Conservation (phyloP, 2,888 invertebrate species). For the Drosophila mercatorum region DNA sequence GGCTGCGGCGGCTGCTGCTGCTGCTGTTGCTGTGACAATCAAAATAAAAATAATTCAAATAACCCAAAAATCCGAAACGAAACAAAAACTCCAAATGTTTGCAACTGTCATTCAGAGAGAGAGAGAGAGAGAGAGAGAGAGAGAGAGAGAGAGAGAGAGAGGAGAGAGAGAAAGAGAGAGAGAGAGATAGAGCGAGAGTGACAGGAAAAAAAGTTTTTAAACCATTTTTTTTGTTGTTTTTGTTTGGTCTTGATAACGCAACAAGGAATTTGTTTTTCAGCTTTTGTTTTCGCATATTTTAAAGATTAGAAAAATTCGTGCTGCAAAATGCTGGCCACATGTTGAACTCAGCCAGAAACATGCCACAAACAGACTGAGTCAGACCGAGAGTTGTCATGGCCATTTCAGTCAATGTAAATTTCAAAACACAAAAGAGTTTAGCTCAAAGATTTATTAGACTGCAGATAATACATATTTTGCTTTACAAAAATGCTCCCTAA, state of each 20-base stretch:
- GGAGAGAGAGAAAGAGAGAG: slow-evolving; percentile 7
- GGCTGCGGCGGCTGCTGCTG: slow-evolving; percentile 19
- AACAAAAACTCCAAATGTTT: slow-evolving; percentile 60
- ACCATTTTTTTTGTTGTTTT: slow-evolving; percentile 2
- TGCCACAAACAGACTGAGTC: slow-evolving; percentile 37
- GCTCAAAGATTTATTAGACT: not conserved
- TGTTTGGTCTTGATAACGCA: slow-evolving; percentile 14
- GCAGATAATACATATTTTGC: not conserved
- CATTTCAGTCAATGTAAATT: slow-evolving; percentile 13
- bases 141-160: slow-evolving; percentile 14
- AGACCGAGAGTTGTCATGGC: slow-evolving; percentile 27
- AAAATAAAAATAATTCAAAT: slow-evolving; percentile 68
- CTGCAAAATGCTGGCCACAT: slow-evolving; percentile 34
- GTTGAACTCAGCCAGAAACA: slow-evolving; percentile 18
- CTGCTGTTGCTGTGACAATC: slow-evolving; percentile 62
- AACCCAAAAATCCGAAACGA: slow-evolving; percentile 33
- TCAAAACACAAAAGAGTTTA: slow-evolving; percentile 1
- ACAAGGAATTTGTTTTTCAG: slow-evolving; percentile 17
- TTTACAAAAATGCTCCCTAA: not conserved
- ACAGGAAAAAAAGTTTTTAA: slow-evolving; percentile 26
- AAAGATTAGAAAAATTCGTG: slow-evolving; percentile 49
- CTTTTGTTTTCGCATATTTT: slow-evolving; percentile 53
- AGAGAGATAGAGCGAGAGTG: not conserved
- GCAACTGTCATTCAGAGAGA: slow-evolving; percentile 61
- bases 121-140: slow-evolving; percentile 4